These are phyloP conservation scores for Eupithecia vulgata DNA, from an alignment of 2,888 invertebrate species.

Conservation along the genomic window DNA sequence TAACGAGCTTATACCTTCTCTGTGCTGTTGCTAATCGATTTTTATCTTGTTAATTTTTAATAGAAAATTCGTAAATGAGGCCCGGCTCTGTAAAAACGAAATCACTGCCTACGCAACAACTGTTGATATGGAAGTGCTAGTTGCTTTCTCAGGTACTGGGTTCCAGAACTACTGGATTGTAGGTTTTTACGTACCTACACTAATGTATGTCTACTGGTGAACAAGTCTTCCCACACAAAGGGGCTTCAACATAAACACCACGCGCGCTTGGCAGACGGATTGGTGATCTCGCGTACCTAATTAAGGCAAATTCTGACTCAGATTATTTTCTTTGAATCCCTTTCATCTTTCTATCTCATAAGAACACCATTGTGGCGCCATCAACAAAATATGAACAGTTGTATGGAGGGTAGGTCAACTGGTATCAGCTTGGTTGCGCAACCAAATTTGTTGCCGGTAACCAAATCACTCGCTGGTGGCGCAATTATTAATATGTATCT, in stretches of 20 bases:
- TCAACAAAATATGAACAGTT: too few relatives aligned
- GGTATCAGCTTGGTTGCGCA: too few relatives aligned
- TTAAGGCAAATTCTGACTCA: not conserved
- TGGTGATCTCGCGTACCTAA: too few relatives aligned
- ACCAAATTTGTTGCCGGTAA: too few relatives aligned
- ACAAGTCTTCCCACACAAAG: too few relatives aligned
- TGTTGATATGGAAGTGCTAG: not conserved
- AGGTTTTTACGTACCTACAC: not conserved
- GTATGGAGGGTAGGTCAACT: too few relatives aligned
- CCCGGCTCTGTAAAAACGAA: not conserved
- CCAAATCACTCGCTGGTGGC: too few relatives aligned
- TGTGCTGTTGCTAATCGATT: constrained; percentile 44
- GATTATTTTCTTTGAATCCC: not conserved
- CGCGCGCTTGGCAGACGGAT: too few relatives aligned
- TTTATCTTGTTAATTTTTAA: constrained; percentile 22
- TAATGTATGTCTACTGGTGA: not conserved
- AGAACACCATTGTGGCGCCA: too few relatives aligned
- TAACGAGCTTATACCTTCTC: constrained; percentile 34
- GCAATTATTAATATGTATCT: too few relatives aligned
- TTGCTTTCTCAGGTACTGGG: not conserved
- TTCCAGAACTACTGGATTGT: not conserved
- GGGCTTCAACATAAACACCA: too few relatives aligned
- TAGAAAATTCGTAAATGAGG: not conserved
- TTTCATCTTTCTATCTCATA: too few relatives aligned
- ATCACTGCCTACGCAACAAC: not conserved